Evolutionary conservation across 2,797 vertebrate species (phyloP).

Genomic region (Pseudomugil gertrudae): DNA sequence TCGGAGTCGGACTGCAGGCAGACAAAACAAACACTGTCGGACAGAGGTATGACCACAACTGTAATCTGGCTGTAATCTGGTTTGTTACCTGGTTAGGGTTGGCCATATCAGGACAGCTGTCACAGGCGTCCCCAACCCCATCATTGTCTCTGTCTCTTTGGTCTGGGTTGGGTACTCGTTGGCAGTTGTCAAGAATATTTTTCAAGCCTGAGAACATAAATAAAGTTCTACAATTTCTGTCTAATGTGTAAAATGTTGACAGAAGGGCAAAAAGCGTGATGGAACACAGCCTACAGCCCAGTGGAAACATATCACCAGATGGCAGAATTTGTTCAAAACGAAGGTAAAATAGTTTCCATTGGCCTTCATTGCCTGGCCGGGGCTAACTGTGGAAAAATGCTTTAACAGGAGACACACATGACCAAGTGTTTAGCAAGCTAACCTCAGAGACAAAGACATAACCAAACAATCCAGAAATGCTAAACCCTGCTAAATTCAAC

Average conservation of each 20-base stretch:
- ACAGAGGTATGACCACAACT: background rate
- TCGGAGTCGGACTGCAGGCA: constrained; percentile 90
- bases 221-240: constrained; percentile 2
- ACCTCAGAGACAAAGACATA: constrained; percentile 69
- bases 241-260: constrained; percentile 14
- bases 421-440: constrained; percentile 73
- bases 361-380: constrained; percentile 68
- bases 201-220: constrained; percentile 84
- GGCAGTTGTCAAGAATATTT: constrained; percentile 96
- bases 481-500: constrained; percentile 48
- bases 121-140: constrained; percentile 94
- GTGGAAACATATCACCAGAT: constrained; percentile 69
- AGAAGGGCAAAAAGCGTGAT: constrained; percentile 8
- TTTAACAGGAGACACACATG: constrained; percentile 71
- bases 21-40: constrained; percentile 27
- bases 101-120: constrained; percentile 92
- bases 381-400: constrained; percentile 75
- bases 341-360: constrained; percentile 82
- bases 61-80: constrained; percentile 1
- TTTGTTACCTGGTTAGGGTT: constrained; percentile 94
- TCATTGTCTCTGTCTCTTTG: constrained; percentile 91
- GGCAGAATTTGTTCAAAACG: constrained; percentile 71
- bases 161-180: constrained; percentile 86
- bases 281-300: constrained; percentile 20
- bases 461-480: constrained; percentile 68